These are phyloP conservation scores for Ramphastos sulfuratus DNA, from an alignment of 2,113 vertebrate species.

Conservation along the genomic window DNA sequence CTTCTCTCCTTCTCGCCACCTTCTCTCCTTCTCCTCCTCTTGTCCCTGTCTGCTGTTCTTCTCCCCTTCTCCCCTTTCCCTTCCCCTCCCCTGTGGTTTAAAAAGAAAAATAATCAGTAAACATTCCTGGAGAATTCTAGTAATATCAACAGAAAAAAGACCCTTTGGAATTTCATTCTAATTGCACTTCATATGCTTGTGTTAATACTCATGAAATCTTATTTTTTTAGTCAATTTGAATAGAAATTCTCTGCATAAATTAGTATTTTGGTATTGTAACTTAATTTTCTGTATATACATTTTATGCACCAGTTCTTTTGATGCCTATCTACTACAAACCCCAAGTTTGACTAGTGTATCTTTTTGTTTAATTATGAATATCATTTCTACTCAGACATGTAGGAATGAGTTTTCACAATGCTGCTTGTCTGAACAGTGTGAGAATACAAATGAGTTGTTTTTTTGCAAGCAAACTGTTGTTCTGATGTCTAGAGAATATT, in stretches of 20 bases:
- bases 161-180: not conserved
- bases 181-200: not conserved
- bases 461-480: not conserved
- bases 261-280: not conserved
- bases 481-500: not conserved
- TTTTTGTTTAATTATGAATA: not conserved
- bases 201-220: not conserved
- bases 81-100: not conserved
- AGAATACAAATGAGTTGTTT: not conserved
- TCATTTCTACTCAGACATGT: not conserved
- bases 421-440: not conserved
- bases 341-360: not conserved
- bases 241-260: not conserved
- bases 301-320: not conserved
- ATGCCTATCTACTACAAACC: not conserved
- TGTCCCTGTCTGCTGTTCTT: not conserved
- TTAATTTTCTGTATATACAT: not conserved
- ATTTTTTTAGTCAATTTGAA: not conserved
- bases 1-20: too few relatives aligned
- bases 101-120: not conserved
- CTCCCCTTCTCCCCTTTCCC: not conserved
- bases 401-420: not conserved
- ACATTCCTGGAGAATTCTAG: not conserved
- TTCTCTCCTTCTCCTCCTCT: too few relatives aligned
- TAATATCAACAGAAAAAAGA: not conserved